Evolutionary conservation across 2,113 vertebrate species (phyloP).

Genomic region (Bungarus multicinctus): DNA sequence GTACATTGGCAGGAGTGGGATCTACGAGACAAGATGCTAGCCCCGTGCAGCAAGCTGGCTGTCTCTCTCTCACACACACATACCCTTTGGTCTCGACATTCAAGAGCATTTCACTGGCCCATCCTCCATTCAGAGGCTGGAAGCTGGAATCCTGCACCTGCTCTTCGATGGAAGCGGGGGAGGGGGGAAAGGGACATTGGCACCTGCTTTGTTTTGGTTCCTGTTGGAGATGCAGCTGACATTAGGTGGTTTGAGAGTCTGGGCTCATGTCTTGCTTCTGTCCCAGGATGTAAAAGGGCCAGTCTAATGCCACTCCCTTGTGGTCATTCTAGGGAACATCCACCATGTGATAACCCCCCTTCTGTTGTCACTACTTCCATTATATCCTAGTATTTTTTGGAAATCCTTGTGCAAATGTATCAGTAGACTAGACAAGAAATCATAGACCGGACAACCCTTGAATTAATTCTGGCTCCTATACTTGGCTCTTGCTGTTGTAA

Average conservation of each 20-base stretch:
- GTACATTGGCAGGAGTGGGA: conserved; percentile 97
- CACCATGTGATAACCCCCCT: conserved; percentile 62
- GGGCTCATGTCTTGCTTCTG: conserved; percentile 28
- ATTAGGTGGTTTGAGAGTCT: conserved; percentile 36
- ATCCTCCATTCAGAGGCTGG: conserved; percentile 36
- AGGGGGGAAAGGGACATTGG: not conserved
- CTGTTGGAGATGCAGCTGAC: conserved; percentile 39
- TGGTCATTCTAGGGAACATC: conserved; percentile 65
- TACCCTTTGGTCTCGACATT: conserved; percentile 48
- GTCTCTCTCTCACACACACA: conserved; percentile 39
- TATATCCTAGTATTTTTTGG: conserved; percentile 70
- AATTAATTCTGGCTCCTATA: conserved; percentile 63
- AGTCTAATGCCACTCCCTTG: conserved; percentile 57
- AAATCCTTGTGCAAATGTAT: conserved; percentile 71
- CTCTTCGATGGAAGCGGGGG: conserved; percentile 11
- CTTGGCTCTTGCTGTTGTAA: conserved; percentile 67
- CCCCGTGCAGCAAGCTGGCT: conserved; percentile 42
- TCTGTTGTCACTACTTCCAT: conserved; percentile 70
- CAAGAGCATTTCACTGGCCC: conserved; percentile 59
- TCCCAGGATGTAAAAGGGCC: conserved; percentile 62
- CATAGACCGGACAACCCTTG: conserved; percentile 68
- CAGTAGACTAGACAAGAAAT: conserved; percentile 63
- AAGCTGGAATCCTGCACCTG: conserved; percentile 47
- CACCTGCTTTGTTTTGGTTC: conserved; percentile 29
- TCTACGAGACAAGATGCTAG: conserved; percentile 99